Conservation (phyloP, 92 coral and sea anemone genomes). For the Zoanthus sociatus region DNA sequence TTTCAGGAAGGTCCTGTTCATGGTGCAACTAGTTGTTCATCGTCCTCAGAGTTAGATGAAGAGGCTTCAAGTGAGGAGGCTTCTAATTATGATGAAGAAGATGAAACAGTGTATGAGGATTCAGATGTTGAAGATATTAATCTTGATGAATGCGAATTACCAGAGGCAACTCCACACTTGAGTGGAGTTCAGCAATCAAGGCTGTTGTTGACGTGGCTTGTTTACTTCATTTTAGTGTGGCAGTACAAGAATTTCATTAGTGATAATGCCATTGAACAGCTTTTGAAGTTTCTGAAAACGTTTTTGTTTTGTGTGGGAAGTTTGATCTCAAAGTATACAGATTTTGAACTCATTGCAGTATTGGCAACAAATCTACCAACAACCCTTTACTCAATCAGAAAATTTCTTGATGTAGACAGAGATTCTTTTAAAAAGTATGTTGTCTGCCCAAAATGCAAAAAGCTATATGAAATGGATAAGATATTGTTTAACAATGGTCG, state of each 20-base stretch:
- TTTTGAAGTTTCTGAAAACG: slow-evolving; percentile 36
- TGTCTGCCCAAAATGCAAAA: slow-evolving; percentile 2
- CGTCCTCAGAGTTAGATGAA: background rate
- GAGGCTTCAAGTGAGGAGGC: background rate
- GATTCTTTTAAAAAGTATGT: background rate
- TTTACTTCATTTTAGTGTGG: slow-evolving; percentile 62
- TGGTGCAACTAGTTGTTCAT: background rate
- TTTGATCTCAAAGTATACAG: slow-evolving; percentile 36
- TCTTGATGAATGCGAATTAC: slow-evolving; percentile 36
- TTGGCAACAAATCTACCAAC: background rate
- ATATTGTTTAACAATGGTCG: background rate
- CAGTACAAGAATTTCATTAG: slow-evolving; percentile 52
- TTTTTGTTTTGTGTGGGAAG: slow-evolving; percentile 43
- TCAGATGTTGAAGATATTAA: background rate
- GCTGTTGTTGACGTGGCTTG: slow-evolving; percentile 44
- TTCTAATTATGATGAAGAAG: slow-evolving; percentile 15
- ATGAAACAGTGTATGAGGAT: slow-evolving; percentile 15
- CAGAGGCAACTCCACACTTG: slow-evolving; percentile 31
- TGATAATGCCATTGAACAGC: slow-evolving; percentile 65
- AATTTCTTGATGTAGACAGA: slow-evolving; percentile 2
- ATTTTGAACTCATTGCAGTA: background rate
- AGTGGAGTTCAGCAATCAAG: slow-evolving; percentile 15
- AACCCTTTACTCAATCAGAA: background rate
- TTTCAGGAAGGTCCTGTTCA: background rate
- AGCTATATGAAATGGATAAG: background rate